These are phyloP conservation scores for Campoletis sonorensis DNA, from an alignment of 1,140 invertebrate genomes.

Conservation along the genomic window DNA sequence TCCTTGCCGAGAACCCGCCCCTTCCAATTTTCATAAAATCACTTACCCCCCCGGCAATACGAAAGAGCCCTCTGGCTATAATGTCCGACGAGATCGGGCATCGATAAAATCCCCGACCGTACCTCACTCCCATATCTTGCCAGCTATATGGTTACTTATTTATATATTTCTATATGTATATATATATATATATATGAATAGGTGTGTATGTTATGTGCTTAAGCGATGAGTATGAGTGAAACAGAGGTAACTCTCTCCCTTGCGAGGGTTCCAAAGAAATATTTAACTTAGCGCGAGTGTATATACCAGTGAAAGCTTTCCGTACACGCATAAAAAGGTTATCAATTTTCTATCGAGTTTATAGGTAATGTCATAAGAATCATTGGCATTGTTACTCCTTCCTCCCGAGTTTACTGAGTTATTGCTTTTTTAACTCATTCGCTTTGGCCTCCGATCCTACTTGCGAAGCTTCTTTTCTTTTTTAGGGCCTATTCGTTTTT, in stretches of 20 bases:
- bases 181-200: not conserved
- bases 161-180: too few relatives aligned
- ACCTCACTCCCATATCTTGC: conserved; percentile 40
- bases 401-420: too few relatives aligned
- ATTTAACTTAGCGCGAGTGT: not conserved
- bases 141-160: conserved; percentile 2
- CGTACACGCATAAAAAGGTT: not conserved
- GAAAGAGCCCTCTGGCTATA: conserved; percentile 46
- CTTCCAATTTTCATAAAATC: conserved; percentile 52
- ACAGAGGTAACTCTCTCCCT: not conserved
- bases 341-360: conserved; percentile 1
- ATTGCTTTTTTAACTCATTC: too few relatives aligned
- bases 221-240: not conserved
- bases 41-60: conserved; percentile 29
- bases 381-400: not conserved
- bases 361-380: not conserved
- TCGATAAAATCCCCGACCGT: conserved; percentile 39
- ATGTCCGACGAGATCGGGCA: conserved; percentile 50
- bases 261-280: not conserved
- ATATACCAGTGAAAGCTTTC: conserved; percentile 13
- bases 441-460: too few relatives aligned
- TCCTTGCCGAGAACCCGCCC: conserved; percentile 29
- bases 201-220: not conserved
- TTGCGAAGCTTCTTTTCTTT: too few relatives aligned
- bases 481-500: too few relatives aligned